Conservation (phyloP, 2,888 invertebrate genomes). For the Leucophora obtusa region DNA sequence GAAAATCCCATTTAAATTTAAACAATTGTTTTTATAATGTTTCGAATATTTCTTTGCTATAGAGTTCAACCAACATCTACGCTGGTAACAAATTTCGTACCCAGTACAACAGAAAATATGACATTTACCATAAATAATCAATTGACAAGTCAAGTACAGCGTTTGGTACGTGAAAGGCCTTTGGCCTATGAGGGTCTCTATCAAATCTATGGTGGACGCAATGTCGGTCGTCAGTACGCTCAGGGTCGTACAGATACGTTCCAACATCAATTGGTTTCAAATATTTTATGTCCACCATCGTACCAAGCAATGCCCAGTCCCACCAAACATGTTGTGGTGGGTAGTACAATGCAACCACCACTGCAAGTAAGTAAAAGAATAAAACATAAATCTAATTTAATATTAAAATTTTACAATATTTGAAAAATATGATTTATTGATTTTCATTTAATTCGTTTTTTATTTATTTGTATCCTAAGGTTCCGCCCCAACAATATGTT, state of each 20-base stretch:
- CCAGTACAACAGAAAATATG: slow-evolving; percentile 89
- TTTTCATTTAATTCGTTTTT: neutral
- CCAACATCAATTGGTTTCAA: slow-evolving; percentile 95
- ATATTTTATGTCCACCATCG: slow-evolving; percentile 93
- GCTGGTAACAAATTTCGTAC: slow-evolving; percentile 87
- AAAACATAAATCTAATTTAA: neutral
- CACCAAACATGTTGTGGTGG: slow-evolving; percentile 80
- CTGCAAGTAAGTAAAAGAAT: slow-evolving; percentile 73
- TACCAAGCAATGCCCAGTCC: slow-evolving; percentile 90
- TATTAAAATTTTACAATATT: too few relatives aligned
- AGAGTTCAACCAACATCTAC: slow-evolving; percentile 81
- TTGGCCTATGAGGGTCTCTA: slow-evolving; percentile 87
- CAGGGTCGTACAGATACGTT: slow-evolving; percentile 88
- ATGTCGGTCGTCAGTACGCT: slow-evolving; percentile 85
- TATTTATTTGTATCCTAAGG: slow-evolving; percentile 73
- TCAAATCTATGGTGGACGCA: slow-evolving; percentile 83
- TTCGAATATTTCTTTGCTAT: slow-evolving; percentile 5
- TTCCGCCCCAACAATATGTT: slow-evolving; percentile 92
- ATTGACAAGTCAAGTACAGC: slow-evolving; percentile 86
- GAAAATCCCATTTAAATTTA: neutral
- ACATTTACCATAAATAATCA: slow-evolving; percentile 97
- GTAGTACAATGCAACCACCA: slow-evolving; percentile 79
- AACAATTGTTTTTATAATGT: neutral
- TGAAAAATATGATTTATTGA: neutral
- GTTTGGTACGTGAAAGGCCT: slow-evolving; percentile 85